Evolutionary conservation across 2,113 vertebrate species (phyloP).

Genomic region (Solenodon paradoxus): DNA sequence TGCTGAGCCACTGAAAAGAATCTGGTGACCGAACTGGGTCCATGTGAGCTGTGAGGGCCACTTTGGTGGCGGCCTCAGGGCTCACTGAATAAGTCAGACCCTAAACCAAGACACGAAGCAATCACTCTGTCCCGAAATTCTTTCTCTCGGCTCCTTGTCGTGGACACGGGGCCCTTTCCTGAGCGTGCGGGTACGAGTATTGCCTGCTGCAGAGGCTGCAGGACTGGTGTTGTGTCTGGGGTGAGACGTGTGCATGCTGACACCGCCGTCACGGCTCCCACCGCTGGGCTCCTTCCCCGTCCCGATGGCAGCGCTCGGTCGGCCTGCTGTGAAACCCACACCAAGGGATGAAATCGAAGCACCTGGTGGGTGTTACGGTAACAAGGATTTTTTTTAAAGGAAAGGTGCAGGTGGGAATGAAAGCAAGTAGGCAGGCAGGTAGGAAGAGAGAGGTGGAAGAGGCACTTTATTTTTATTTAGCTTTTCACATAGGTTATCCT

Average conservation of each 20-base stretch:
- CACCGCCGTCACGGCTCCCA: not conserved
- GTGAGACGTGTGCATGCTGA: not conserved
- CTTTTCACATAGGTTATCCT: too few relatives aligned
- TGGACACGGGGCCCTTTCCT: not conserved
- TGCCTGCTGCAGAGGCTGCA: not conserved
- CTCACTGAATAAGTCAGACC: conserved; percentile 59
- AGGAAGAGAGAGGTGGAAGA: too few relatives aligned
- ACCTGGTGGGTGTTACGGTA: conserved; percentile 91
- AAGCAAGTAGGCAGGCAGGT: too few relatives aligned
- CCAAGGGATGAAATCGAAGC: conserved; percentile 90
- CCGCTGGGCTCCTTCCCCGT: too few relatives aligned
- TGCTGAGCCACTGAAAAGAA: not conserved
- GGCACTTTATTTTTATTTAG: too few relatives aligned
- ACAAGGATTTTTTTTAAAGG: too few relatives aligned
- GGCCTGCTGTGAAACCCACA: conserved; percentile 92
- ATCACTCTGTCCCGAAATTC: conserved; percentile 62
- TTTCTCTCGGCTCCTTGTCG: conserved; percentile 67
- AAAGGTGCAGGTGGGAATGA: too few relatives aligned
- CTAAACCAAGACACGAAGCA: conserved; percentile 44
- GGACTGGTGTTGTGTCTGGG: not conserved
- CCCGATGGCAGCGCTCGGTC: too few relatives aligned
- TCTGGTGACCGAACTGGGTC: conserved; percentile 56
- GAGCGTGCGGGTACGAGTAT: not conserved
- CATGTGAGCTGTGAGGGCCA: conserved; percentile 57
- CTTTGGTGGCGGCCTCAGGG: conserved; percentile 61